Evolutionary conservation across 2,113 vertebrate genomes (phyloP).

Genomic region (Indri indri): DNA sequence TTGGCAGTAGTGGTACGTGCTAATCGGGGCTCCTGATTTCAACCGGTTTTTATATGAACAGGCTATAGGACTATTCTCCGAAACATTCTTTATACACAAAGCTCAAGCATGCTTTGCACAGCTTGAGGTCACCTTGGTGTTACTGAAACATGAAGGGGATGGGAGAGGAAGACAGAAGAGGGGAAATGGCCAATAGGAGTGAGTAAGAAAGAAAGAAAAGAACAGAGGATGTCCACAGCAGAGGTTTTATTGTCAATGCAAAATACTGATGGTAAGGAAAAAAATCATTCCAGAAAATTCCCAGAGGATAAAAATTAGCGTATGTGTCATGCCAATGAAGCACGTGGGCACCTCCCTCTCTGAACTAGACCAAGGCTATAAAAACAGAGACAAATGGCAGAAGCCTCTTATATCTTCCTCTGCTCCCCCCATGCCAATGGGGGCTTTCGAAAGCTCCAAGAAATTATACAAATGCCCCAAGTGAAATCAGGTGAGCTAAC

Average conservation of each 20-base stretch:
- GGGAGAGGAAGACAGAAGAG: constrained; percentile 77
- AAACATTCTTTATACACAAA: background rate
- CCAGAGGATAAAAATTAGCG: constrained; percentile 10
- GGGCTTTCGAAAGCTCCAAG: constrained; percentile 44
- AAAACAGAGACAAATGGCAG: constrained; percentile 18
- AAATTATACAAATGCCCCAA: constrained; percentile 31
- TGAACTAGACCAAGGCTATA: constrained; percentile 30
- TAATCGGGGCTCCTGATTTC: constrained; percentile 17
- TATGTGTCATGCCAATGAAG: constrained; percentile 29
- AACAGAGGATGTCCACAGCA: background rate
- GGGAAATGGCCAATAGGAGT: constrained; percentile 35
- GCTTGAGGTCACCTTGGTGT: constrained; percentile 40
- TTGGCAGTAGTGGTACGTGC: background rate
- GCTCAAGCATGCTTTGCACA: constrained; percentile 26
- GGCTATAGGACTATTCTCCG: background rate
- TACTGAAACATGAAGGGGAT: constrained; percentile 53
- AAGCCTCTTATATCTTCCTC: constrained; percentile 73
- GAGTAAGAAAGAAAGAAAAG: constrained; percentile 16
- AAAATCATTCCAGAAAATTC: constrained; percentile 39
- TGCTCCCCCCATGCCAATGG: constrained; percentile 60
- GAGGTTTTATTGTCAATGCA: background rate
- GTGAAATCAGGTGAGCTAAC: constrained; percentile 57
- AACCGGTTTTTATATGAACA: background rate
- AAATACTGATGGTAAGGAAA: constrained; percentile 10
- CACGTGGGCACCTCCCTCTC: constrained; percentile 38